Evolutionary conservation across 2,888 invertebrate species (phyloP), one percentile per base, ranked within the genome.

Genomic region (Pachymerium ferrugineum): DNA sequence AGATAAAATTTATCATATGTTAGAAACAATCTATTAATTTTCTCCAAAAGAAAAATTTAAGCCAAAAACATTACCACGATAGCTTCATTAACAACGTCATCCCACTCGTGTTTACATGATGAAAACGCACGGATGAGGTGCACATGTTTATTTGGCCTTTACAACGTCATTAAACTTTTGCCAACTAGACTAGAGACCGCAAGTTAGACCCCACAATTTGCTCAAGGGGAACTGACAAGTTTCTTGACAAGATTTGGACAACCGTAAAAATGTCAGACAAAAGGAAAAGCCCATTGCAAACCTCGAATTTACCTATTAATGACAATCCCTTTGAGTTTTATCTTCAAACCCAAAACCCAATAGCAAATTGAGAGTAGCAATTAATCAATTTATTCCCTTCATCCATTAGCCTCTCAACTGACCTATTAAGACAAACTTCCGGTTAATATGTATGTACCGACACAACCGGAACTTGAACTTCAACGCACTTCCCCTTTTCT

Each of bases 111-210:
- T 62, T 28, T 62, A 28, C 62, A 62, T 62, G 28, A 62, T 14
- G 62, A 62, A 62, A 25, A 5, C 8, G 28, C 28, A 62, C 62
- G 28, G 12, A 62, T 62, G 25, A 62, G 3, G 62, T 28, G n/a
- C 10, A 62, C 62, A 28, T 62, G 62, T 62, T 62, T 62, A 62
- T 62, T 62, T 62, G 62, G 62, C 62, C 62, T 28, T 62, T 62
- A 62, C 62, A 62, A 62, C 62, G 28, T 62, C 62, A 62, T 62
- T 62, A 62, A 62, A 62, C 62, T 62, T 62, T 25, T 10, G 25
- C 10, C 62, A 62, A 62, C 25, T 62, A 28, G n/a, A 28, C 62
- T 62, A 28, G 1, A 62, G 62, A 62, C 62, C 62, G 28, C 62
- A 62, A 62, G 62, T 22, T 22, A 62, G 62, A 62, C 25, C 62